Evolutionary conservation across 2,888 invertebrate species (phyloP).

Genomic region (Thera obeliscata): DNA sequence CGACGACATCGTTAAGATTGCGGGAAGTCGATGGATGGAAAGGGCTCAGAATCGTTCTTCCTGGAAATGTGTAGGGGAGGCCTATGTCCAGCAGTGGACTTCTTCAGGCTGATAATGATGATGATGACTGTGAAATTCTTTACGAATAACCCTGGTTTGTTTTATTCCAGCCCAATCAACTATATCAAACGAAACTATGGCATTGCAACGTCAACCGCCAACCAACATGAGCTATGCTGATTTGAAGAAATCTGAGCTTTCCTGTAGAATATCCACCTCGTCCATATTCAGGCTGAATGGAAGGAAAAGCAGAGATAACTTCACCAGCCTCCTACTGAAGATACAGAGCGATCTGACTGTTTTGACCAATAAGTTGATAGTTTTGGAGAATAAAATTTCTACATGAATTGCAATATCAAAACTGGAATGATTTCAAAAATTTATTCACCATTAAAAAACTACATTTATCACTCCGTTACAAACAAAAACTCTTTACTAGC

Average conservation of each 20-base stretch:
- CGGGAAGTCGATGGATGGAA: too few relatives aligned
- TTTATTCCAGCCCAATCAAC: conserved; percentile 49
- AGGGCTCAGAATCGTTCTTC: too few relatives aligned
- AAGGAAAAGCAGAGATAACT: conserved; percentile 68
- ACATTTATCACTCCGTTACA: too few relatives aligned
- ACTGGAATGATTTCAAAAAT: neutral
- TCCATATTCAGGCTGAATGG: conserved; percentile 65
- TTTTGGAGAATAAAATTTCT: conserved; percentile 66
- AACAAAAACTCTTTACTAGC: too few relatives aligned
- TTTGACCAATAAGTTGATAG: conserved; percentile 65
- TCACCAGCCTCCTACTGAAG: conserved; percentile 67
- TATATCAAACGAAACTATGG: conserved; percentile 49
- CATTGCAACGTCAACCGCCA: conserved; percentile 43
- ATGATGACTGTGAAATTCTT: too few relatives aligned
- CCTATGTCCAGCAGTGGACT: too few relatives aligned
- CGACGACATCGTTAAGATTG: too few relatives aligned
- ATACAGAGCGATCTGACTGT: conserved; percentile 71
- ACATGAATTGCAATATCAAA: conserved; percentile 8
- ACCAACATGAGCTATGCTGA: conserved; percentile 42
- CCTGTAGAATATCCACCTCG: conserved; percentile 63
- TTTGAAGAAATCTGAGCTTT: conserved; percentile 61
- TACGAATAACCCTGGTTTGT: too few relatives aligned
- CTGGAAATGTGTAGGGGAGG: too few relatives aligned
- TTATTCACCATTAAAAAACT: too few relatives aligned
- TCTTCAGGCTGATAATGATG: too few relatives aligned